Evolutionary conservation across 2,797 vertebrate species (phyloP), one percentile per base, ranked within the genome.

Genomic region (Lithobates pipiens): DNA sequence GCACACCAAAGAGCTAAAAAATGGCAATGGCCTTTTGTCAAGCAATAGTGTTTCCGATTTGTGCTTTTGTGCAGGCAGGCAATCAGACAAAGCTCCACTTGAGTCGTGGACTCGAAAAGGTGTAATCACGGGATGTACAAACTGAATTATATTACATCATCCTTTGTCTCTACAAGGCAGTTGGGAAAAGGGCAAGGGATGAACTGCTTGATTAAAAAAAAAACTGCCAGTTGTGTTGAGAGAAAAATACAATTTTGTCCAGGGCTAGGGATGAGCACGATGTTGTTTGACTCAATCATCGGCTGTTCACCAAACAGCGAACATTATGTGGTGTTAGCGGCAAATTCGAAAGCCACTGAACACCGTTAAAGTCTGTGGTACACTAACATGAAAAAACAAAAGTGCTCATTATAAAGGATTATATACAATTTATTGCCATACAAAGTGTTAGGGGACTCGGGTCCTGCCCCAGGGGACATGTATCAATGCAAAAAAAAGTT

Each of bases 121-220:
- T 76, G 25, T 36, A 83, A 83, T 76, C 39, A 67, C 25, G 76
- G 81, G 81, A 57, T 27, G 36, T 36, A 18, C n/a, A 23, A 11
- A 25, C 13, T 69, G 32, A 63, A 42, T 25, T n/a, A 39, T 29
- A 73, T 82, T 50, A 74, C 80, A 81, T 81, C 80, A 73, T 82
- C 57, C 42, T n/a, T 50, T 44, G 34, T 83, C 71, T 83, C 34
- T 44, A 34, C 42, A 1, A n/a, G 61, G 74, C 44, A 67, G 68
- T 13, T 25, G 73, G 5, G n/a, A 46, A 83, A 68, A 25, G 73
- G 25, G 46, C 44, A 13, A 39, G 73, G 69, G 36, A 61, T 61
- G 54, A 23, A 61, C 6, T 23, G 10, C 54, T 23, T 61, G 54
- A 23, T 46, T 46, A 18, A 16, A 57, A 57, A 54, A 2, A 21